phyloP scores from a whole-genome alignment of 2,797 vertebrate species.

The Neosalanx taihuensis region DNA sequence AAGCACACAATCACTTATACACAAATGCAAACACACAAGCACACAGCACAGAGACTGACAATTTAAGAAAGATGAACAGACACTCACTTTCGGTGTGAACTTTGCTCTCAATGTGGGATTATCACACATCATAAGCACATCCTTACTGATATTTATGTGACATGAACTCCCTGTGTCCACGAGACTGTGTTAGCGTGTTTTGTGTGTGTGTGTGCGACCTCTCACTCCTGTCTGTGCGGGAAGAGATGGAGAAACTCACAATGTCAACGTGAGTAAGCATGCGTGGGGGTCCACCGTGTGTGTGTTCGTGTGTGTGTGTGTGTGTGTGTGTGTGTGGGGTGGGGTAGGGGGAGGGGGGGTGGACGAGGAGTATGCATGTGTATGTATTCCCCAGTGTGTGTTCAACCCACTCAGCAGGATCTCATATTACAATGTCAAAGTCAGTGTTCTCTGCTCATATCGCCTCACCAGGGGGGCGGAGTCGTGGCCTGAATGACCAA shows the following conservation, averaged over 20 bases:
- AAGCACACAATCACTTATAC: conserved; percentile 12
- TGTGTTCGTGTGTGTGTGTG: not conserved
- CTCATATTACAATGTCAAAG: conserved; percentile 32
- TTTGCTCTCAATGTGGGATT: conserved; percentile 52
- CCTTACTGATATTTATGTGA: conserved; percentile 34
- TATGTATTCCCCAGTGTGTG: not conserved
- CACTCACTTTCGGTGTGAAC: conserved; percentile 35
- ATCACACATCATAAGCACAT: conserved; percentile 50
- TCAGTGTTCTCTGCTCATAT: conserved; percentile 11
- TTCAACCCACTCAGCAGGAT: conserved; percentile 18
- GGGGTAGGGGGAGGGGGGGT: too few relatives aligned
- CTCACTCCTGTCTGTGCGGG: conserved; percentile 22
- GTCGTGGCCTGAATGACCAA: conserved; percentile 19
- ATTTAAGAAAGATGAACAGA: conserved; percentile 1
- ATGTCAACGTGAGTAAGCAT: conserved; percentile 25
- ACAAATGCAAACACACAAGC: conserved; percentile 24
- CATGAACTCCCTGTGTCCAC: not conserved
- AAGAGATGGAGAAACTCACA: conserved; percentile 44
- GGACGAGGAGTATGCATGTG: not conserved
- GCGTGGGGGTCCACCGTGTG: not conserved
- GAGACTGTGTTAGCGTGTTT: conserved; percentile 1
- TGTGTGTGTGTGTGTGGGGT: too few relatives aligned
- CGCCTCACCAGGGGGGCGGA: not conserved
- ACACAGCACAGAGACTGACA: conserved; percentile 6
- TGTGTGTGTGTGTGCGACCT: conserved; percentile 7